These are phyloP conservation scores for Zosterops borbonicus DNA, from an alignment of 2,113 vertebrate genomes.

Conservation along the genomic window DNA sequence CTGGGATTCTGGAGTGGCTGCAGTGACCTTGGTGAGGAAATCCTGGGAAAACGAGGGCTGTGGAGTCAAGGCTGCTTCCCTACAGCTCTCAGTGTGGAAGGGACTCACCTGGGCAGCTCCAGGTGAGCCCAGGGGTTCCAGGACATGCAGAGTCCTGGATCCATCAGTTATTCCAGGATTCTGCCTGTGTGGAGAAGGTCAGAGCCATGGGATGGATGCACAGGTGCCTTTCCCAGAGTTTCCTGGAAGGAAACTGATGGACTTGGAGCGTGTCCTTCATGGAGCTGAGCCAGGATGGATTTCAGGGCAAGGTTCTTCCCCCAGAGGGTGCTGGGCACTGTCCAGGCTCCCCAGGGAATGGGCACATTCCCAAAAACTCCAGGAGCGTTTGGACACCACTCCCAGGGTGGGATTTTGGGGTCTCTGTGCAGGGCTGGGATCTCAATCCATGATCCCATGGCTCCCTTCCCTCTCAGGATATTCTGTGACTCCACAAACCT, in stretches of 20 bases:
- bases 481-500: neutral
- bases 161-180: neutral
- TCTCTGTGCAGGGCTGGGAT: neutral
- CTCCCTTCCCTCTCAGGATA: neutral
- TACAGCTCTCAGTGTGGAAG: neutral
- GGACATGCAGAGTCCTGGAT: neutral
- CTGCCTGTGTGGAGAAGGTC: neutral
- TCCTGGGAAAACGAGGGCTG: neutral
- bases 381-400: rapidly evolving
- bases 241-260: neutral
- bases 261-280: neutral
- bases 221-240: neutral
- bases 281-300: neutral
- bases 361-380: neutral
- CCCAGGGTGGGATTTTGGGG: neutral
- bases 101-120: neutral
- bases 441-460: too few relatives aligned
- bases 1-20: neutral
- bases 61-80: neutral
- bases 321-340: neutral
- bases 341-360: neutral
- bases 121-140: neutral
- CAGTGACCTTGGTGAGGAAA: neutral
- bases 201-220: neutral
- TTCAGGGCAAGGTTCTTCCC: neutral